Conservation (phyloP, 2,888 invertebrate species). For the Strigamia transsilvanica region DNA sequence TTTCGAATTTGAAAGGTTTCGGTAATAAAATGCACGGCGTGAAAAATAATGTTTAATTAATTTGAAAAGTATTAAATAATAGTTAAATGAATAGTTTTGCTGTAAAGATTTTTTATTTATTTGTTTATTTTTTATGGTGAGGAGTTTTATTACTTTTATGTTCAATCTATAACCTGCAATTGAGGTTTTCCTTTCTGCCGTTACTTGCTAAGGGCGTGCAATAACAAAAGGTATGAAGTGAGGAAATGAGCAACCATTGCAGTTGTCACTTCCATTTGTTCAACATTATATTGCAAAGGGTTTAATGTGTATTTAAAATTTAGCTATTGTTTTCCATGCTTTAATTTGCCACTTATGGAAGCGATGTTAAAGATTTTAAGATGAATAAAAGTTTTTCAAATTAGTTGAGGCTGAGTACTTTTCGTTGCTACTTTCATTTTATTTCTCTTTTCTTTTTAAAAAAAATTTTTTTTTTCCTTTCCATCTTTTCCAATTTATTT, state of each 20-base stretch:
- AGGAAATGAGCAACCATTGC: conserved; percentile 30
- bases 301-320: conserved; percentile 35
- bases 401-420: conserved; percentile 10
- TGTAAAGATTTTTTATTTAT: too few species aligned
- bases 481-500: not conserved
- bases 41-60: too few species aligned
- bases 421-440: not conserved
- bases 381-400: conserved; percentile 14
- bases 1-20: too few species aligned
- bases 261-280: conserved; percentile 47
- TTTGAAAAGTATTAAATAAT: too few species aligned
- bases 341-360: conserved; percentile 35
- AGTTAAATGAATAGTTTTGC: too few species aligned
- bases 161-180: conserved; percentile 33
- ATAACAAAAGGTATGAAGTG: conserved; percentile 47
- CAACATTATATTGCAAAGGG: conserved; percentile 16
- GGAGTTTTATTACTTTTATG: conserved; percentile 18
- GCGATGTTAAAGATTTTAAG: conserved; percentile 32
- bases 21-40: too few species aligned
- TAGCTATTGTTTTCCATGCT: conserved; percentile 36
- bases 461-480: too few species aligned
- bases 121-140: not conserved
- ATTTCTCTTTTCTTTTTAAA: not conserved
- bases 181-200: not conserved
- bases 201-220: conserved; percentile 11